A percentile compares a stretch with the other conserved stretches of the same genome.
These are phyloP conservation scores for Ligdia adustata DNA, from an alignment of 2,888 invertebrate species.

Conservation along the genomic window DNA sequence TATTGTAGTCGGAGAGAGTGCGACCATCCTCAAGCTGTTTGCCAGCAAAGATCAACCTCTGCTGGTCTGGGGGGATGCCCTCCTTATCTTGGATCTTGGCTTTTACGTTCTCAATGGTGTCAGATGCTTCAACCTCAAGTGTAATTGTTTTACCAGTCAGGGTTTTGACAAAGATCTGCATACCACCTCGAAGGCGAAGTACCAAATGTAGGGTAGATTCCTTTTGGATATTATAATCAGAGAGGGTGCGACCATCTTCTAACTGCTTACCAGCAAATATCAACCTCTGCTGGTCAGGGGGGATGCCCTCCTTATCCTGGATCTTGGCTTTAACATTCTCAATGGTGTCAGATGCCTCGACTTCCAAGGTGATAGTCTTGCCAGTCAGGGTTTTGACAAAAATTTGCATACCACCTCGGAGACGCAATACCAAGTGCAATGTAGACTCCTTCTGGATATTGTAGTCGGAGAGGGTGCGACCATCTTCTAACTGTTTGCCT, in stretches of 20 bases:
- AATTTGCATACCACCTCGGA: constrained; percentile 67
- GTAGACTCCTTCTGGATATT: constrained; percentile 73
- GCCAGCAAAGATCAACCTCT: constrained; percentile 54
- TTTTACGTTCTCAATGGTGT: constrained; percentile 58
- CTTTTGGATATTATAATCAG: constrained; percentile 66
- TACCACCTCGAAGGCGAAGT: constrained; percentile 60
- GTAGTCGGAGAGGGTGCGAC: constrained; percentile 66
- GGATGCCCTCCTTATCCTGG: constrained; percentile 67
- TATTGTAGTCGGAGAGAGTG: constrained; percentile 55
- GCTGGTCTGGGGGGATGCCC: constrained; percentile 58
- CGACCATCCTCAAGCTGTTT: constrained; percentile 57
- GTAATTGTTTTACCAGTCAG: constrained; percentile 57
- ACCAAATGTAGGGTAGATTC: constrained; percentile 63
- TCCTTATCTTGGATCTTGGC: constrained; percentile 59
- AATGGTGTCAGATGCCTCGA: constrained; percentile 62
- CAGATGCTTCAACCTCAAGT: constrained; percentile 51
- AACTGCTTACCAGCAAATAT: constrained; percentile 66
- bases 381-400: constrained; percentile 65
- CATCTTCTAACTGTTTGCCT: constrained; percentile 68
- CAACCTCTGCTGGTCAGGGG: constrained; percentile 63
- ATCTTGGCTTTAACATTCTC: constrained; percentile 68
- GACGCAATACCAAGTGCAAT: constrained; percentile 63
- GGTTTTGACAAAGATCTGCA: constrained; percentile 60
- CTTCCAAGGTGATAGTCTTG: constrained; percentile 62
- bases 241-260: constrained; percentile 62